Conservation (phyloP, 2,113 vertebrate genomes). For the Pollachius pollachius region DNA sequence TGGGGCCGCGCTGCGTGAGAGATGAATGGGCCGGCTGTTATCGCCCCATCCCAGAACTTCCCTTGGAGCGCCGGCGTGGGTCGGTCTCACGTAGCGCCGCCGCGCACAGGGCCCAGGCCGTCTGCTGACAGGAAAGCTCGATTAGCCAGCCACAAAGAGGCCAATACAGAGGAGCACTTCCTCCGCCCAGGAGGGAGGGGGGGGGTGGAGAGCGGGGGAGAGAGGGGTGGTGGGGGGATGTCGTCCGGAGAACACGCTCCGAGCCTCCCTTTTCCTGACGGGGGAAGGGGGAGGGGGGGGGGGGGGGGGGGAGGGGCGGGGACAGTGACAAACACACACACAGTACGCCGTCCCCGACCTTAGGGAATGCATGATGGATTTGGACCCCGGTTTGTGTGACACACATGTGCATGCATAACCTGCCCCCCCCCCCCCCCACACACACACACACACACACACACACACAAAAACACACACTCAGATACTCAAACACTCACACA, state of each 20-base stretch:
- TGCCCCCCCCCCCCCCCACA: not conserved
- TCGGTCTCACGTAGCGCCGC: slow-evolving; percentile 71
- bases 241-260: slow-evolving; percentile 69
- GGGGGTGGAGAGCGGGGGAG: not conserved
- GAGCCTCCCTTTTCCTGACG: slow-evolving; percentile 58
- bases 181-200: slow-evolving; percentile 60
- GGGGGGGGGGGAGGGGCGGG: not conserved
- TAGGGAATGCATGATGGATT: slow-evolving; percentile 61
- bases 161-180: slow-evolving; percentile 76
- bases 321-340: slow-evolving; percentile 61
- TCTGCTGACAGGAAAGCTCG: slow-evolving; percentile 83
- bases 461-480: slow-evolving; percentile 1
- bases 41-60: slow-evolving; percentile 92
- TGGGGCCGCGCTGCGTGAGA: slow-evolving; percentile 63
- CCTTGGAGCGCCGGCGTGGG: slow-evolving; percentile 79
- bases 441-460: not conserved
- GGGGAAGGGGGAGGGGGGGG: not conserved
- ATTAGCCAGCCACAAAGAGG: slow-evolving; percentile 79
- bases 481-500: too few relatives aligned
- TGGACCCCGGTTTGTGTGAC: slow-evolving; percentile 59
- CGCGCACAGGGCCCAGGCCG: slow-evolving; percentile 57
- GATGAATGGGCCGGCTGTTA: slow-evolving; percentile 75
- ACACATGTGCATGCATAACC: slow-evolving; percentile 11
- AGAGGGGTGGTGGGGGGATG: not conserved
- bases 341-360: slow-evolving; percentile 46